Evolutionary conservation across 1,140 invertebrate genomes (phyloP).

Genomic region (Thaumetopoea pityocampa): DNA sequence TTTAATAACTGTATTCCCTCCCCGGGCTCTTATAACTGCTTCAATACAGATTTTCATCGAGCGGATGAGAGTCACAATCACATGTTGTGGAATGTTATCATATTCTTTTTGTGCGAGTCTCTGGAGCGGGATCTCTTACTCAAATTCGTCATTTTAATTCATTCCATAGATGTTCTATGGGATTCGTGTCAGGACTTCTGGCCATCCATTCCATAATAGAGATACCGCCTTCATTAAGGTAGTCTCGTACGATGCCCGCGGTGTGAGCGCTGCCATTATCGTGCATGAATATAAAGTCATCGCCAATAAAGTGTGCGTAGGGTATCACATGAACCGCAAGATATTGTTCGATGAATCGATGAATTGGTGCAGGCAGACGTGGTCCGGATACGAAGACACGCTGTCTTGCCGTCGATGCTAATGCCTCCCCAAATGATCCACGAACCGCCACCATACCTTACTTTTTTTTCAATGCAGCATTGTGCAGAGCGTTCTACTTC

Average conservation of each 20-base stretch:
- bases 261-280: constrained; percentile 35
- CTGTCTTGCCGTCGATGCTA: constrained; percentile 4
- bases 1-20: no score
- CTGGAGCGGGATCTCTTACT: not conserved
- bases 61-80: not conserved
- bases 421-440: constrained; percentile 10
- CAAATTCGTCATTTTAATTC: not conserved
- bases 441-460: constrained; percentile 24
- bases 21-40: no score
- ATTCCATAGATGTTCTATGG: no score
- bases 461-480: constrained; percentile 24
- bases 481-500: constrained; percentile 28
- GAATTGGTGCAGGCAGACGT: constrained; percentile 4
- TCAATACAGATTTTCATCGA: not conserved
- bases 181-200: not conserved
- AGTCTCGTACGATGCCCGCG: no score
- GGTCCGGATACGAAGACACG: constrained; percentile 7
- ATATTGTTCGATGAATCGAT: constrained; percentile 12
- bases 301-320: constrained; percentile 24
- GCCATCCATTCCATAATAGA: not conserved
- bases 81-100: not conserved
- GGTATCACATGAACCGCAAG: constrained; percentile 26
- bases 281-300: constrained; percentile 28
- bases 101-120: not conserved
- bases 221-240: not conserved